Conservation (phyloP, 2,888 invertebrate genomes). For the Machimus atricapillus region DNA sequence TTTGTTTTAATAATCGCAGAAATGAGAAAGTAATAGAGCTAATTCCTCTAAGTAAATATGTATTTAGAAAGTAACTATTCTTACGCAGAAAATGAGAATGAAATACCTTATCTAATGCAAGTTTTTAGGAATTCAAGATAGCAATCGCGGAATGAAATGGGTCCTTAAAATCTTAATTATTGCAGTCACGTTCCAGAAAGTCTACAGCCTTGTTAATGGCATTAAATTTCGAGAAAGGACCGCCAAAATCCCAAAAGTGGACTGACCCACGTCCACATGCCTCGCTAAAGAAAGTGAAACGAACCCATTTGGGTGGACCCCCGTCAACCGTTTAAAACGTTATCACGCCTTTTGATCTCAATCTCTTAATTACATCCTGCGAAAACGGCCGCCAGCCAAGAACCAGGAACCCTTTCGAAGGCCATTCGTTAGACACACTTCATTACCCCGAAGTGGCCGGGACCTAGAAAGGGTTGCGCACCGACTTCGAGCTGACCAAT, state of each 20-base stretch:
- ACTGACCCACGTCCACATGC: neutral
- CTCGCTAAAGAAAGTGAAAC: neutral
- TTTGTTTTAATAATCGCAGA: too few species aligned
- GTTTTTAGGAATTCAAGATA: neutral
- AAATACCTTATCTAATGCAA: neutral
- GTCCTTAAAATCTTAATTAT: neutral
- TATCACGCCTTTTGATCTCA: constrained; percentile 31
- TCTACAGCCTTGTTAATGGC: neutral
- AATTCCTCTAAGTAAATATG: neutral
- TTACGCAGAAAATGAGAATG: neutral
- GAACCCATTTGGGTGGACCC: neutral
- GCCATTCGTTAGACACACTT: constrained; percentile 10
- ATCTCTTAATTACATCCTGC: constrained; percentile 40
- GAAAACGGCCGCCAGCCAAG: neutral
- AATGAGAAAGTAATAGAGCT: neutral
- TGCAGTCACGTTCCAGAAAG: neutral
- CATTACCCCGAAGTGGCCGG: constrained; percentile 21
- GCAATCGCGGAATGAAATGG: neutral
- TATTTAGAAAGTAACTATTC: neutral
- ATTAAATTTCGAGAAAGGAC: neutral
- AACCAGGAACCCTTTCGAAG: neutral
- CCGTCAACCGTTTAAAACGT: constrained; percentile 1
- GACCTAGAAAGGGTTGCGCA: neutral
- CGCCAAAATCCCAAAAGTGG: neutral
- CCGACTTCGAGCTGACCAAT: neutral